Evolutionary conservation across 2,113 vertebrate species (phyloP), one percentile per base, ranked within the genome.

Genomic region (Illadopsis cleaveri): DNA sequence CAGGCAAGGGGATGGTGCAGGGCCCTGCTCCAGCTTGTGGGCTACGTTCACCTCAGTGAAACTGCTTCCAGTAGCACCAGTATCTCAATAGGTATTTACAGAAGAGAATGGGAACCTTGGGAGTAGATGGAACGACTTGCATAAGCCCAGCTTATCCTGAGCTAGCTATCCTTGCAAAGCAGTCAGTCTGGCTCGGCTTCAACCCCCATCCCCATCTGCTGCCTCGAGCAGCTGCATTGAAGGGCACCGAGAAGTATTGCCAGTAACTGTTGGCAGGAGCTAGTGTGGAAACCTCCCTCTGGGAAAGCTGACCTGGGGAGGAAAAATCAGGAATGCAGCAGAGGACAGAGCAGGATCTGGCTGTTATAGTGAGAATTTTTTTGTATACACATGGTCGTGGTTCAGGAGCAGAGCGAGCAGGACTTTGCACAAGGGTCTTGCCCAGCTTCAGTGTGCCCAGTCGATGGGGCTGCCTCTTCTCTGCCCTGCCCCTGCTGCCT

Each of bases 151-250:
- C 25, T 82, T 48, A 71, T 60, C 91, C 61, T 45, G 73, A 89
- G 54, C 72, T 69, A 64, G 84, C 56, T 79, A 30, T 35, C 60
- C 77, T 96, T 75, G 53, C 81, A 92, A 65, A 87, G 70, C 86
- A 87, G 76, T 45, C n/a, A 16, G 86, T 33, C 94, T 96, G 91
- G 94, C 94, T 88, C 70, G 30, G 88, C 88, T 85, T 93, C 94
- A 95, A 5, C 48, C 92, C 75, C 53, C 84, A 22, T 89, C 91
- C 84, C 93, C 93, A 93, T 93, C 96, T 95, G 93, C 91, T 89
- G 86, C 78, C 91, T 94, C 17, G 40, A 93, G 93, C 94, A 95
- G 94, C 95, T 96, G 96, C 61, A 48, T 16, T 94, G 93, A 95
- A 96, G 94, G 94, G 94, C 96, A 96, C 33, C 0, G 45, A 86